phyloP scores from a whole-genome alignment of 2,888 invertebrate genomes.

The Hipparchia sbordonii region DNA sequence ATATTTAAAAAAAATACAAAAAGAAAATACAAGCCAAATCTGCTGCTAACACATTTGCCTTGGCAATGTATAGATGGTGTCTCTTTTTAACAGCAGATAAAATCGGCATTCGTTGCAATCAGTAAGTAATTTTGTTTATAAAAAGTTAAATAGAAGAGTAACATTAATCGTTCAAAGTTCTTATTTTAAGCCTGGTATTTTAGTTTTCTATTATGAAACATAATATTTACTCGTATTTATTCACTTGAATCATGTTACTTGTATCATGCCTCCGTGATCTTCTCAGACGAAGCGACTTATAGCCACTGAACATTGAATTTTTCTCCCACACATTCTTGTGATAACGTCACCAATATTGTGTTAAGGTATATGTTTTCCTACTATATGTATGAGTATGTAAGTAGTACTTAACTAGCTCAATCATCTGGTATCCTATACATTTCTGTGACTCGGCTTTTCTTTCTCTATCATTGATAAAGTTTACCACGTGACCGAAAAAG shows the following conservation, averaged over 20 bases:
- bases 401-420: not conserved
- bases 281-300: constrained; percentile 54
- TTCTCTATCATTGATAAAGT: not conserved
- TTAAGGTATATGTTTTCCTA: not conserved
- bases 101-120: too few relatives aligned
- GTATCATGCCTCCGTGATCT: constrained; percentile 48
- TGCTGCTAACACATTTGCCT: too few relatives aligned
- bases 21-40: too few relatives aligned
- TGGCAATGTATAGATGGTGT: too few relatives aligned
- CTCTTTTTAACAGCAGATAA: too few relatives aligned
- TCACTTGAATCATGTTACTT: constrained; percentile 33
- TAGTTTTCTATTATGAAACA: too few relatives aligned
- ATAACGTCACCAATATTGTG: constrained; percentile 25
- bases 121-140: too few relatives aligned
- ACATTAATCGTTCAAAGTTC: too few relatives aligned
- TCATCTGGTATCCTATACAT: not conserved
- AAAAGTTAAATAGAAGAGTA: too few relatives aligned
- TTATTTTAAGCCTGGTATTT: too few relatives aligned
- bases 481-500: constrained; percentile 23
- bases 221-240: constrained; percentile 1
- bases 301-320: constrained; percentile 64
- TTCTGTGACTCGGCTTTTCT: not conserved
- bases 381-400: not conserved
- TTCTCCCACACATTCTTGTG: constrained; percentile 57
- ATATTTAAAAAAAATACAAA: too few relatives aligned